Conservation (phyloP, 2,888 invertebrate genomes). For the Pseudoips prasinana region DNA sequence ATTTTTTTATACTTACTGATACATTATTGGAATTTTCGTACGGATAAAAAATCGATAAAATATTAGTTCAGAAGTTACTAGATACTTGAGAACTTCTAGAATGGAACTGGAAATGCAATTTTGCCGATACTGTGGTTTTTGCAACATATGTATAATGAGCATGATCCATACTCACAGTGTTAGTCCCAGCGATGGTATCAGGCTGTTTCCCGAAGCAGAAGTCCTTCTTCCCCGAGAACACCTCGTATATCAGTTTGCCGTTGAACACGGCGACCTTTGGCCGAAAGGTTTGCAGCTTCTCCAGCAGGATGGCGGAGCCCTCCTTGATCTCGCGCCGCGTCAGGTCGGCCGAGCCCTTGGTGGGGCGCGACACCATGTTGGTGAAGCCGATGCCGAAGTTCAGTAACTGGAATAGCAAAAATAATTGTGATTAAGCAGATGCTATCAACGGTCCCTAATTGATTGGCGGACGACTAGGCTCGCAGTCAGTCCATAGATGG, state of each 20-base stretch:
- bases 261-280: constrained; percentile 99
- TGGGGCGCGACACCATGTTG: constrained; percentile 97
- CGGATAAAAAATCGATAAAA: no score
- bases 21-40: no score
- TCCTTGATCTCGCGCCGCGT: constrained; percentile 97
- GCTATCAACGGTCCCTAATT: no score
- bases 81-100: no score
- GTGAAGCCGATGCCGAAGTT: constrained; percentile 98
- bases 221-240: constrained; percentile 98
- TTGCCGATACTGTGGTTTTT: no score
- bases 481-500: no score
- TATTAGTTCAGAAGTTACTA: no score
- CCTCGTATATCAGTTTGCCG: constrained; percentile 99
- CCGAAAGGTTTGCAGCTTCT: constrained; percentile 94
- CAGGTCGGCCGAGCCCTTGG: constrained; percentile 97
- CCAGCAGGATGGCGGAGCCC: constrained; percentile 93
- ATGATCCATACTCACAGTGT: constrained; percentile 88
- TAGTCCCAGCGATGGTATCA: constrained; percentile 95
- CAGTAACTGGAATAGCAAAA: constrained; percentile 81
- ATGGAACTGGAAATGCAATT: no score
- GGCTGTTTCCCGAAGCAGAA: constrained; percentile 98
- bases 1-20: no score
- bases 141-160: no score
- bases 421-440: no score
- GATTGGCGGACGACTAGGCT: no score